Conservation (phyloP, 2,113 vertebrate species). For the Paratilapia polleni region DNA sequence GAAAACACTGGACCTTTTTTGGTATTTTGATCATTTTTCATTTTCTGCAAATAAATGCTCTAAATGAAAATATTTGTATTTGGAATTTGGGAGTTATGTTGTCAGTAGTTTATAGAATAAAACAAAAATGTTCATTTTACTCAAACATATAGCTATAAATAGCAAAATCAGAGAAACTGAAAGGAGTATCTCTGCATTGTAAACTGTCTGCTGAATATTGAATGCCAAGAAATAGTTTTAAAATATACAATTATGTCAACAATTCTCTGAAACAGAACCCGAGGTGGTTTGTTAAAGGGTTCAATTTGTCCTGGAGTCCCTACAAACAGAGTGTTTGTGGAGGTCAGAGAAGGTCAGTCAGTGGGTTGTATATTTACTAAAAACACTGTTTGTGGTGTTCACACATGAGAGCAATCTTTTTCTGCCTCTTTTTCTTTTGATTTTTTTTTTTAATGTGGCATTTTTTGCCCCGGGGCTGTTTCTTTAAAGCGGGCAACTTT, state of each 20-base stretch:
- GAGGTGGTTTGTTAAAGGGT: background rate
- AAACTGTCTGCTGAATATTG: background rate
- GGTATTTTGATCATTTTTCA: too few species aligned
- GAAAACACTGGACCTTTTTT: too few species aligned
- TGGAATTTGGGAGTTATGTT: too few species aligned
- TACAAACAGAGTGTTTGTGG: background rate
- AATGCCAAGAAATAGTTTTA: background rate
- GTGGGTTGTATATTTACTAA: conserved; percentile 2
- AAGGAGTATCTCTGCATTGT: background rate
- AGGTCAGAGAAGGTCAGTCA: conserved; percentile 10
- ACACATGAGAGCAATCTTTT: background rate
- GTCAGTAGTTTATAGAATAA: too few species aligned
- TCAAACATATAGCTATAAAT: too few species aligned
- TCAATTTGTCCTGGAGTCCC: background rate
- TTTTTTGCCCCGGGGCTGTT: background rate
- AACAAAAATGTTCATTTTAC: too few species aligned
- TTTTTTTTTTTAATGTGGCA: conserved; percentile 15
- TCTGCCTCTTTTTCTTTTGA: background rate
- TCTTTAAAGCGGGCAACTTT: conserved; percentile 23
- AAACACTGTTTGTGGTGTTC: background rate
- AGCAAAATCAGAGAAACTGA: too few species aligned
- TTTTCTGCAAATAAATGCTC: too few species aligned
- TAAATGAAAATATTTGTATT: too few species aligned
- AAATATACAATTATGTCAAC: background rate
- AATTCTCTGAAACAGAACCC: background rate